phyloP scores from a whole-genome alignment of 2,888 invertebrate species.

The Deladenus siricidicola region DNA sequence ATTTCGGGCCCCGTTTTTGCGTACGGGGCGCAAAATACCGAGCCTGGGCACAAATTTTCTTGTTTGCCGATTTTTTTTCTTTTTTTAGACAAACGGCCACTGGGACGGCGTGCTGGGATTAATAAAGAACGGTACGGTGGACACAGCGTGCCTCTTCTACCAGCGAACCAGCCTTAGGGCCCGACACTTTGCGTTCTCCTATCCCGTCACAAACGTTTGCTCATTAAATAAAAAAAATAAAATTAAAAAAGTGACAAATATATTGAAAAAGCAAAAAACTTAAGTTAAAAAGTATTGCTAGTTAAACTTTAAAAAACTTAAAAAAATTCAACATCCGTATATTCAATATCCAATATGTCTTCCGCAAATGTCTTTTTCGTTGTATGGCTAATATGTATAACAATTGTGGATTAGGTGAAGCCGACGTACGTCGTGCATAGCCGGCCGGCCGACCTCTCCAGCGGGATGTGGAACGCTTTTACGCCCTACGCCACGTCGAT shows the following conservation, averaged over 20 bases:
- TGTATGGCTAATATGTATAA: no score
- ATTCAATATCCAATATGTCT: no score
- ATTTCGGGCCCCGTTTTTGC: no score
- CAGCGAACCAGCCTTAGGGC: slow-evolving; percentile 34
- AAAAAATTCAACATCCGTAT: no score
- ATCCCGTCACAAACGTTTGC: slow-evolving; percentile 13
- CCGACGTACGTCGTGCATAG: slow-evolving; percentile 24
- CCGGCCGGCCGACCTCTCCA: slow-evolving; percentile 13
- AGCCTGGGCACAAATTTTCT: background rate
- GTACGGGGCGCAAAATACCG: no score
- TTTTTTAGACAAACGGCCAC: slow-evolving; percentile 11
- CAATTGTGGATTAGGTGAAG: slow-evolving; percentile 4
- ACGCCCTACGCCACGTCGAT: slow-evolving; percentile 33
- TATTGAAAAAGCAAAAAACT: no score
- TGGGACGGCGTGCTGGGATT: slow-evolving; percentile 40
- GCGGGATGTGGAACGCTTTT: slow-evolving; percentile 40
- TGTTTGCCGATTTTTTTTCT: background rate
- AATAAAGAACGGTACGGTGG: slow-evolving; percentile 36
- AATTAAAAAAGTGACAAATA: no score
- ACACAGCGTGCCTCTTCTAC: slow-evolving; percentile 35
- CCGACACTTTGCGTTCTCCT: slow-evolving; percentile 32
- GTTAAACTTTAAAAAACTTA: no score
- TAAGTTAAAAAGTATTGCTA: no score
- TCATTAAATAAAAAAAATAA: no score
- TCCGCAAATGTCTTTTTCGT: no score